Evolutionary conservation across 2,797 vertebrate species (phyloP).

Genomic region (Rhinella marina): DNA sequence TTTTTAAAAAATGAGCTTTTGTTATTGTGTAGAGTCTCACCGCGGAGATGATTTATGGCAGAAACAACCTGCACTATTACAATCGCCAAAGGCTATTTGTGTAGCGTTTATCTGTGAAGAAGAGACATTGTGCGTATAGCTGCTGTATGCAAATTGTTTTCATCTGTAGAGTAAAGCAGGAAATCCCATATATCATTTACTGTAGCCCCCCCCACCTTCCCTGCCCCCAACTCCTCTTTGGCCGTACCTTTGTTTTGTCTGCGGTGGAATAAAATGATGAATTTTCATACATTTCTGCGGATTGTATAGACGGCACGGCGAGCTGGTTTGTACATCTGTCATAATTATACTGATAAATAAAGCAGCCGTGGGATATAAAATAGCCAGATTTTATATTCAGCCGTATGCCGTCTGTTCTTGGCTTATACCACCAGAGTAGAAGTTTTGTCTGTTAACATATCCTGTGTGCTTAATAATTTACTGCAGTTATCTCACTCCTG

Average conservation of each 20-base stretch:
- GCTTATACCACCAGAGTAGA: not conserved
- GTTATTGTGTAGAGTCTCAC: not conserved
- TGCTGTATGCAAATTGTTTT: slow-evolving; percentile 21
- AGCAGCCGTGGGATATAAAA: slow-evolving; percentile 23
- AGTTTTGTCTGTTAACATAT: not conserved
- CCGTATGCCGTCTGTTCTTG: not conserved
- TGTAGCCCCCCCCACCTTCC: not conserved
- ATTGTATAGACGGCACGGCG: not conserved
- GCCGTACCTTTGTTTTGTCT: not conserved
- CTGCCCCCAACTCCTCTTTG: not conserved
- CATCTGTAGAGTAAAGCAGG: not conserved
- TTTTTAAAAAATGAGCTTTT: not conserved
- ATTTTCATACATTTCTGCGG: slow-evolving; percentile 12
- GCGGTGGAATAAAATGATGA: slow-evolving; percentile 24
- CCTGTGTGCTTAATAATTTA: slow-evolving; percentile 17
- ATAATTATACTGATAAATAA: slow-evolving; percentile 33
- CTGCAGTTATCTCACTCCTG: not conserved
- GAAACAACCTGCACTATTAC: not conserved
- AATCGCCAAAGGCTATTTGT: slow-evolving; percentile 29
- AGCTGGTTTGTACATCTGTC: slow-evolving; percentile 34
- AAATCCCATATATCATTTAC: slow-evolving; percentile 20
- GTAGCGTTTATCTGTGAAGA: slow-evolving; percentile 38
- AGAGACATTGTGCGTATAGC: not conserved
- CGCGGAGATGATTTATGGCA: slow-evolving; percentile 24
- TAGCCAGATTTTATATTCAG: slow-evolving; percentile 23